Conservation (phyloP, 1,140 invertebrate genomes). For the Propsilocerus akamusi region DNA sequence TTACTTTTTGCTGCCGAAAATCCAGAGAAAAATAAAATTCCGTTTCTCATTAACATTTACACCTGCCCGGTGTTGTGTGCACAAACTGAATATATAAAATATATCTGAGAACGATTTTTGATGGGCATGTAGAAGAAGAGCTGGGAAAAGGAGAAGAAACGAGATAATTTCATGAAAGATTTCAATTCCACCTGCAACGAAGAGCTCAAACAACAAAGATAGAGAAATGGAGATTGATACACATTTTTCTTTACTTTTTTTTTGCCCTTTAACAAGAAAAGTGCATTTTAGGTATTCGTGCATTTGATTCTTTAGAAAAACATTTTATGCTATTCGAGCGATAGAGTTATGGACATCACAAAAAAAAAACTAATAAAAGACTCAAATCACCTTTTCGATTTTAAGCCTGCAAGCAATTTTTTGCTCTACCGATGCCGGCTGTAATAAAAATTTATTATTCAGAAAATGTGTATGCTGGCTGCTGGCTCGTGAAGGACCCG, state of each 20-base stretch:
- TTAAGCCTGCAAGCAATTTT: constrained; percentile 1
- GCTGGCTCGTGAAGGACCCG: neutral
- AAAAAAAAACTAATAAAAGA: neutral
- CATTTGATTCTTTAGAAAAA: too few species aligned
- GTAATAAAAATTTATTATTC: neutral
- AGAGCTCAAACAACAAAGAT: neutral
- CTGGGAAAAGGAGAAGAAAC: neutral
- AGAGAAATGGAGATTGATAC: neutral
- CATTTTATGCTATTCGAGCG: neutral
- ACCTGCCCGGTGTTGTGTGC: constrained; percentile 3
- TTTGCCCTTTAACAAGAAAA: constrained; percentile 3
- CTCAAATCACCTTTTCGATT: neutral
- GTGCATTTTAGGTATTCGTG: too few species aligned
- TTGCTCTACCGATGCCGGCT: neutral
- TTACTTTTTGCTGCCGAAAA: too few species aligned
- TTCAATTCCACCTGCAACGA: neutral
- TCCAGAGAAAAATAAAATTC: neutral
- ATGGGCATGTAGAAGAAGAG: neutral
- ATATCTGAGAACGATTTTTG: too few species aligned
- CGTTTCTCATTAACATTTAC: neutral
- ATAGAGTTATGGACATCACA: constrained; percentile 1
- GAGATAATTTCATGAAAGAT: neutral
- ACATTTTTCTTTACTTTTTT: too few species aligned
- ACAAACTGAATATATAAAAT: too few species aligned
- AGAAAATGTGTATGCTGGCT: neutral